Evolutionary conservation across 2,113 vertebrate species (phyloP), one percentile per base, ranked within the genome.

Genomic region (Beaufortia kweichowensis): DNA sequence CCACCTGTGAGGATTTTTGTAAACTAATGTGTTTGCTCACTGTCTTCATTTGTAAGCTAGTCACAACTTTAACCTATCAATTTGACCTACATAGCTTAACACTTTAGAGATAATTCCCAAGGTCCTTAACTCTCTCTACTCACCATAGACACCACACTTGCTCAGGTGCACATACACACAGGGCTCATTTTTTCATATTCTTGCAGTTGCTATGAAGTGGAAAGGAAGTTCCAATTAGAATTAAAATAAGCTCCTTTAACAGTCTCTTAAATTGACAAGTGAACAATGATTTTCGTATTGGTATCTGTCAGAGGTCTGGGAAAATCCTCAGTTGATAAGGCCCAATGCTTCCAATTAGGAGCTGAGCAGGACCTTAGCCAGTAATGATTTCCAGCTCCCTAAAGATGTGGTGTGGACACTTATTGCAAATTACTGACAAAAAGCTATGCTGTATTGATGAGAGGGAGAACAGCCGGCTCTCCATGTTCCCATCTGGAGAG

Each of bases 311-410:
- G 95, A 96, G 96, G 95, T 95, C 94, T 93, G 85, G 87, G 95
- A 94, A 98, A 98, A 98, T 95, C 95, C 93, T 91, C 92, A 85
- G 91, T 91, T 98, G 96, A 99, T 98, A 95, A 96, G 94, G 96
- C 96, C 97, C 97, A 98, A 98, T 88, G 96, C 96, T 97, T 95
- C 96, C 97, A 99, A 99, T 99, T 99, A 99, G 94, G 92, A 93
- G 90, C 90, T 67, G 89, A 84, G 94, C 89, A 89, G 92, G 93
- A 94, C 94, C 92, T 94, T 94, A 89, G 94, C 93, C 93, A 85
- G 94, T 98, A 98, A 98, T 96, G 96, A 98, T 95, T 94, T 93
- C 92, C 89, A 88, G 91, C 93, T 94, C 95, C 95, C 94, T 89
- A 89, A 93, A 95, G 95, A 93, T 94, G 91, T 90, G 94, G 91